Percentiles rank a stretch among this genome's conserved stretches.
Conservation (phyloP, 64 coral and sea anemone genomes). For the Pocillopora verrucosa region DNA sequence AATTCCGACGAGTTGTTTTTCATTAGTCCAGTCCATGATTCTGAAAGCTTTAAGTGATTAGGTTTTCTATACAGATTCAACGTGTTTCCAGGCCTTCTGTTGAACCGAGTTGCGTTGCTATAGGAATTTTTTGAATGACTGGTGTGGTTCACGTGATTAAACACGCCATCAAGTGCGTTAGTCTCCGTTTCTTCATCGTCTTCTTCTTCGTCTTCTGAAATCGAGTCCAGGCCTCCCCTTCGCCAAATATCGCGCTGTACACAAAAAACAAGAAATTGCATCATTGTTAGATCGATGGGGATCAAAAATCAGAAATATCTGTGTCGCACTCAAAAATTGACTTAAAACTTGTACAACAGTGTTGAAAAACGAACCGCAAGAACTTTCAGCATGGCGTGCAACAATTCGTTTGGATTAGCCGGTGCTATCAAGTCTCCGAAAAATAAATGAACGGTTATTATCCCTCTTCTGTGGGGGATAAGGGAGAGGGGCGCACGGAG, state of each 20-base stretch:
- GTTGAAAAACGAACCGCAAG: too few species aligned
- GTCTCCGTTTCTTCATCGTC: slow-evolving; percentile 61
- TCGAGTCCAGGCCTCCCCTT: slow-evolving; percentile 76
- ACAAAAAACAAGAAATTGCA: background rate
- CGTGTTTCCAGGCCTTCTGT: background rate
- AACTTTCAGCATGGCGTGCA: too few species aligned
- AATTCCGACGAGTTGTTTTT: background rate
- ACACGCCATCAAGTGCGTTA: background rate
- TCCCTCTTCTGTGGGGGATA: too few species aligned
- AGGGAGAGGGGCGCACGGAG: too few species aligned
- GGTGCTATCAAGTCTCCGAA: too few species aligned
- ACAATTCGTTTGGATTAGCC: too few species aligned
- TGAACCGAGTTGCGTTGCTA: background rate
- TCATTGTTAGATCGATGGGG: background rate
- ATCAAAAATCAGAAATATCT: background rate
- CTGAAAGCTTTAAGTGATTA: background rate
- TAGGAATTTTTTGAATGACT: slow-evolving; percentile 17
- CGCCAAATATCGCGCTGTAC: slow-evolving; percentile 83
- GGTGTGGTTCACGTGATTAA: slow-evolving; percentile 1
- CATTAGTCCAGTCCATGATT: background rate
- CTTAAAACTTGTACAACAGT: too few species aligned
- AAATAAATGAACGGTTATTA: too few species aligned
- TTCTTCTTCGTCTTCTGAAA: slow-evolving; percentile 88
- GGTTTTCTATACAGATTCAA: slow-evolving; percentile 18
- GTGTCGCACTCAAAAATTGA: too few species aligned